phyloP scores from a whole-genome alignment of 2,888 invertebrate species.

The Thumatha senex region DNA sequence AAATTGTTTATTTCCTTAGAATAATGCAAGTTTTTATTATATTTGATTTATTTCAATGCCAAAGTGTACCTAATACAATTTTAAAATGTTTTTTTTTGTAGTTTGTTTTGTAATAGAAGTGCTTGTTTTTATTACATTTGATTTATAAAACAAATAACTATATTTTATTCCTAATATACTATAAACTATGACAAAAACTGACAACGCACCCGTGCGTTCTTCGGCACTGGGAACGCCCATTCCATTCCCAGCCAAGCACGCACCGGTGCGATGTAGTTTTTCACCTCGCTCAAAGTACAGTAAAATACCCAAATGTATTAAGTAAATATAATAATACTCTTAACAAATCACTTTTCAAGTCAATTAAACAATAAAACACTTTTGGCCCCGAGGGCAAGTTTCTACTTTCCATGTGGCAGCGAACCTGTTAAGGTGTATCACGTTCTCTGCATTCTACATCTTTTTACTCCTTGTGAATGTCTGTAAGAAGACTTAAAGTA shows the following conservation, averaged over 20 bases:
- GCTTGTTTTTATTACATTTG: no score
- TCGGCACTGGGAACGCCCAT: conserved; percentile 5
- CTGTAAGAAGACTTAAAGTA: no score
- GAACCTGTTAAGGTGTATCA: no score
- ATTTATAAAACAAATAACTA: no score
- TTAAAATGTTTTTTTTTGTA: not conserved
- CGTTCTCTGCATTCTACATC: no score
- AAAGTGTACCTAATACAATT: no score
- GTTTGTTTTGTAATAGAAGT: not conserved
- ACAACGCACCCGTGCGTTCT: conserved; percentile 16
- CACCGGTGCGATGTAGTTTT: conserved; percentile 6
- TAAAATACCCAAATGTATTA: not conserved
- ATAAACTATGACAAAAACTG: not conserved
- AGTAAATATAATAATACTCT: not conserved
- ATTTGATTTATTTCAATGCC: no score
- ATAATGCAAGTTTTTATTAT: no score
- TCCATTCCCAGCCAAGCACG: conserved; percentile 13
- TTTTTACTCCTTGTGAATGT: no score
- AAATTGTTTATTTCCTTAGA: no score
- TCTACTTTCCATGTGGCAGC: not conserved
- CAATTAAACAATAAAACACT: not conserved
- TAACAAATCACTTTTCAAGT: not conserved
- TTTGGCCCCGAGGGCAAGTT: not conserved
- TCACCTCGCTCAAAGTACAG: not conserved
- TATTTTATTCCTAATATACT: no score